Base-by-base conservation (phyloP, 2,113 vertebrate genomes). In the Anthoscopus minutus region DNA sequence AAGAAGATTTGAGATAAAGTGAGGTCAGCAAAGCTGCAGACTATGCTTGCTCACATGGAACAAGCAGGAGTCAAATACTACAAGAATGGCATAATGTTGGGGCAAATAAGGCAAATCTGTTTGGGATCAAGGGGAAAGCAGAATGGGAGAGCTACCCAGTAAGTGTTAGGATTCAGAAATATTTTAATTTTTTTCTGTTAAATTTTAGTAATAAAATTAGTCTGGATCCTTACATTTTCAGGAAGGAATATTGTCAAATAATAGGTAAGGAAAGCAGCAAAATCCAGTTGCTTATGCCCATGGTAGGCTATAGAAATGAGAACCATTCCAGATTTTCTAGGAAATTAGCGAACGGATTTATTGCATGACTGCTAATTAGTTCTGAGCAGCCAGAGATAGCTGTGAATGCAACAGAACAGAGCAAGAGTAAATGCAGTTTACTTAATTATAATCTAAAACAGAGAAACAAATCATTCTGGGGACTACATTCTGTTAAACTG, bases 311-410 rank as follows among this genome's bases (percentile, higher is more conserved):
- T 4, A 77, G 51, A 83, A 77, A 86, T 58, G 86, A 91, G 53
- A 96, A 21, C 16, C 40, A 92, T 82, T 40, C 65, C 58, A 74
- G 45, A 71, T 85, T 91, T 96, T 93, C 89, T 83, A 92, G 50
- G 65, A 79, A 96, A 95, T 95, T 95, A 94, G 65, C 33, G 37
- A 96, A 96, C 0, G 8, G 72, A 95, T 89, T 92, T 95, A 90
- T 91, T 96, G 93, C 86, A 85, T 86, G 93, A 86, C 40, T 87
- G 87, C 62, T 96, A 90, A 97, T 96, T 93, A 94, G 79, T 92
- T 94, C 81, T 92, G 86, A 96, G 92, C 81, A 81, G 40, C 40
- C 72, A 91, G 58, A 89, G 72, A 93, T 86, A 96, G 79, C 72
- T 91, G 53, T 79, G 86, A 90, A 92, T 70, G 54, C 50, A 84